Evolutionary conservation across 2,888 invertebrate genomes (phyloP).

Genomic region (Sepiola atlantica): DNA sequence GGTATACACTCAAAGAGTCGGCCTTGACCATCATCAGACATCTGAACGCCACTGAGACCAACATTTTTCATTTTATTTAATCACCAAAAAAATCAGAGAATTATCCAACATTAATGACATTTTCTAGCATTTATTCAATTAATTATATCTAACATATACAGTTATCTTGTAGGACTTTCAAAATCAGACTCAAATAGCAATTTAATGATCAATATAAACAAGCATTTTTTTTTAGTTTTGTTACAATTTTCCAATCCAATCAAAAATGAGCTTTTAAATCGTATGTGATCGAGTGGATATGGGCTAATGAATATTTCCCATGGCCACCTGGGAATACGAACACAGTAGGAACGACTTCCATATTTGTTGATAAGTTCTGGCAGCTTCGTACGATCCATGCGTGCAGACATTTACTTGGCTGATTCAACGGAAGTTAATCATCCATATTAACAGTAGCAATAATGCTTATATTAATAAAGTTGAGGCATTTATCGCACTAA

Average conservation of each 20-base stretch:
- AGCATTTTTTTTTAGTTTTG: background rate
- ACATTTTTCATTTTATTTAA: too few relatives aligned
- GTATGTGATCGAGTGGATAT: background rate
- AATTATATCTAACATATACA: too few relatives aligned
- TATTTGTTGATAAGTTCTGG: background rate
- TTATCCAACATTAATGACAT: too few relatives aligned
- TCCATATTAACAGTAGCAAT: background rate
- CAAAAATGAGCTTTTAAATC: conserved; percentile 18
- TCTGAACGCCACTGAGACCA: too few relatives aligned
- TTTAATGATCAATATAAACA: background rate
- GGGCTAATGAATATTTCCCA: background rate
- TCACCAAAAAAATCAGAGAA: too few relatives aligned
- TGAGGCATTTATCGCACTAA: too few relatives aligned
- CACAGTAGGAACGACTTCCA: background rate
- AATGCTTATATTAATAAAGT: too few relatives aligned
- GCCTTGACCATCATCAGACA: too few relatives aligned
- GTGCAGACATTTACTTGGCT: conserved; percentile 14
- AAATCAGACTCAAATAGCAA: background rate
- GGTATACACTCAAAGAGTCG: too few relatives aligned
- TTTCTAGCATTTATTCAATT: too few relatives aligned
- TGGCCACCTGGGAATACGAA: background rate
- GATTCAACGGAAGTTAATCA: conserved; percentile 15
- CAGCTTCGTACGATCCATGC: background rate
- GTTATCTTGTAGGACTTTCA: too few relatives aligned
- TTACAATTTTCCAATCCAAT: conserved; percentile 13